These are phyloP conservation scores for Aphodius granarius DNA, from an alignment of 2,888 invertebrate genomes.

Conservation along the genomic window DNA sequence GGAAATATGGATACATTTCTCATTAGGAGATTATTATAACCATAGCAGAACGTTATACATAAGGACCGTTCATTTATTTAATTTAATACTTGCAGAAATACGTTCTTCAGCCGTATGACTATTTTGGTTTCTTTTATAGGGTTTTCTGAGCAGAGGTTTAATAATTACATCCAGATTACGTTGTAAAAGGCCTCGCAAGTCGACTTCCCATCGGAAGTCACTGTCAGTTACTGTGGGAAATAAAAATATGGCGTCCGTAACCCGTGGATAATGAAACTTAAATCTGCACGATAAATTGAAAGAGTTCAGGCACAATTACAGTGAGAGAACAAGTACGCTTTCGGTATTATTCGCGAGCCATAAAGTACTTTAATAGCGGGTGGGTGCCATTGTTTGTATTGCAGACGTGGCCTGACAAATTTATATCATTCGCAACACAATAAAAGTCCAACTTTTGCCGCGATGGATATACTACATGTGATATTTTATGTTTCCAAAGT, in stretches of 20 bases:
- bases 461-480: neutral
- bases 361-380: neutral
- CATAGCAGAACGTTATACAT: no score
- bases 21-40: no score
- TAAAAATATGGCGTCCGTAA: neutral
- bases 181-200: no score
- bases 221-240: neutral
- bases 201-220: no score
- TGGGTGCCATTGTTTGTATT: neutral
- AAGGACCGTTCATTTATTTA: no score
- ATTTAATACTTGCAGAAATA: no score
- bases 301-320: neutral
- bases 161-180: no score
- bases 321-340: neutral
- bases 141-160: no score
- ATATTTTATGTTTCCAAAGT: neutral
- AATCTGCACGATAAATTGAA: neutral
- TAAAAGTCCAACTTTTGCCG: constrained; percentile 8
- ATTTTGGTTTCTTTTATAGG: no score
- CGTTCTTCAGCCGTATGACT: no score
- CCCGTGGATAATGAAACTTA: neutral
- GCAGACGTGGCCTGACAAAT: constrained; percentile 7
- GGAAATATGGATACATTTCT: no score
- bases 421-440: constrained; percentile 8
- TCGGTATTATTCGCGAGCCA: neutral